These are phyloP conservation scores for Sericinus montela DNA, from an alignment of 2,888 invertebrate species.

Conservation along the genomic window DNA sequence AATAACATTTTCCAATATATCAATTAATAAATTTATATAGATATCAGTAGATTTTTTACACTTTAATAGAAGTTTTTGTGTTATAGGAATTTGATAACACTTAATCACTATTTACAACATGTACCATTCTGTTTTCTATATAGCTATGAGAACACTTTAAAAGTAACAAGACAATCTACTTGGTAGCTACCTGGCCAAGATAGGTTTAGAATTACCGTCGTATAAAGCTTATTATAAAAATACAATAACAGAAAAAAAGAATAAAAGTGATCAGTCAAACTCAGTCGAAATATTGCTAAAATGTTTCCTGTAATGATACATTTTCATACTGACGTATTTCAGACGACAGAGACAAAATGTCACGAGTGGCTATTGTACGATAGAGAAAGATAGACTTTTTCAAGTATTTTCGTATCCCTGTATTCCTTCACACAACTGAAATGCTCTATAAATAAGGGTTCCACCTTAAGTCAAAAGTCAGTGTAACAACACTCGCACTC, in stretches of 20 bases:
- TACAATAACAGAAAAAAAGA: conserved; percentile 9
- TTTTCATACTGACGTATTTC: conserved; percentile 42
- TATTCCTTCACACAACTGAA: conserved; percentile 43
- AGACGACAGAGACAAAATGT: conserved; percentile 30
- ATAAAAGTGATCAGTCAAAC: conserved; percentile 14
- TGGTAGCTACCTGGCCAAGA: no score
- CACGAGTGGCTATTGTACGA: conserved; percentile 23
- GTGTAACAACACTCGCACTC: conserved; percentile 79
- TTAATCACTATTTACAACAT: no score
- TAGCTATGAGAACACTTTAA: no score
- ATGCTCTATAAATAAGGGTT: conserved; percentile 76
- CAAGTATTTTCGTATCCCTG: conserved; percentile 74
- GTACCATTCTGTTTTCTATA: no score
- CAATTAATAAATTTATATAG: no score
- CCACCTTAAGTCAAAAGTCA: conserved; percentile 58
- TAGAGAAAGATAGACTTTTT: conserved; percentile 61
- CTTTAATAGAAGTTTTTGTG: no score
- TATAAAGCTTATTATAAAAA: neutral
- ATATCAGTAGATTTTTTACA: no score
- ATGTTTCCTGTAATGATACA: conserved; percentile 41
- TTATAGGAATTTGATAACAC: no score
- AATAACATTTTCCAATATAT: no score
- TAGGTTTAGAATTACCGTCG: no score
- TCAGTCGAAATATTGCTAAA: conserved; percentile 38
- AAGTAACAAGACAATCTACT: no score